Base-by-base conservation (phyloP, 2,888 invertebrate genomes). In the Drosophila subquinaria region DNA sequence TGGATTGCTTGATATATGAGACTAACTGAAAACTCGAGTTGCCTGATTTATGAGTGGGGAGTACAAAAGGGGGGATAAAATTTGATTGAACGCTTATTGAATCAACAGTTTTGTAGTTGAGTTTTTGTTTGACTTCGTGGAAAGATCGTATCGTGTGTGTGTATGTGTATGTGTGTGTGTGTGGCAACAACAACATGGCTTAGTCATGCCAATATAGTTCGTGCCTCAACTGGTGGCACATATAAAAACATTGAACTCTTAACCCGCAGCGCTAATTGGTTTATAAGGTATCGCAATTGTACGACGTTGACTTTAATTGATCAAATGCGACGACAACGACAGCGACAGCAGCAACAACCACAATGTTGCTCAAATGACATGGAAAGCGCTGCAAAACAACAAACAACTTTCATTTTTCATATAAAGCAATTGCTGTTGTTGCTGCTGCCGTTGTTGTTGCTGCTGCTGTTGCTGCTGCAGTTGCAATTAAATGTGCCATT, bases 361-460 rank as follows among this genome's bases (percentile, higher is more conserved):
- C 45, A 52, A 23, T 53, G 35, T 66, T 65, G 36, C 51, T 70
- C 60, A 71, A 51, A 61, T 61, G 63, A 65, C 62, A 57, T 74
- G 74, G 63, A 73, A 70, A 73, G 72, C 65, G 48, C 65, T 56
- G 30, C 45, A 36, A 80, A 13, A 15, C 59, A 59, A 59, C 59
- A 59, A 86, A 79, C 85, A 79, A 86, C 86, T 85, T 88, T 81
- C 88, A 85, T 81, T 82, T 85, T 88, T 83, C 74, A 82, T 81
- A 63, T 70, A 72, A 73, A 75, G 69, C 69, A 51, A 65, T 53
- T 59, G 63, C 30, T 65, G 51, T 30, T 68, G 60, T 17, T 69
- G 68, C n/a, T 57, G 51, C n/a, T 62, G 5, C 27, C 27, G 55
- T 3, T 47, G 45, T 1, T 35, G 68, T 2, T 60, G 52, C 0